Percentiles rank a stretch among this genome's conserved stretches.
Evolutionary conservation across 2,888 invertebrate genomes (phyloP).

Genomic region (Agrotis exclamationis): DNA sequence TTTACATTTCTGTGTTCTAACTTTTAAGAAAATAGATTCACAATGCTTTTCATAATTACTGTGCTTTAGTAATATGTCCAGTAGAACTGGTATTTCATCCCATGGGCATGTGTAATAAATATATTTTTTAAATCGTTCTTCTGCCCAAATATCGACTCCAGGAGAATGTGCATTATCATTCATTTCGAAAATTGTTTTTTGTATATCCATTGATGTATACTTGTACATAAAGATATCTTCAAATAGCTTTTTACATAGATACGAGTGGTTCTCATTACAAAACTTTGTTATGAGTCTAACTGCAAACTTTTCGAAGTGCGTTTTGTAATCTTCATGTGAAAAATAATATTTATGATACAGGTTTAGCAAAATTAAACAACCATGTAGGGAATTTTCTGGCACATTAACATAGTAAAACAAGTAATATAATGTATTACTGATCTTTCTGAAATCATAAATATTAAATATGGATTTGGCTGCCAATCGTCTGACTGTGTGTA

Average conservation of each 20-base stretch:
- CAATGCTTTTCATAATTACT: conserved; percentile 77
- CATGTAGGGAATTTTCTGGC: conserved; percentile 84
- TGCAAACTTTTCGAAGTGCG: conserved; percentile 64
- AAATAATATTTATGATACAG: conserved; percentile 73
- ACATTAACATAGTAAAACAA: conserved; percentile 63
- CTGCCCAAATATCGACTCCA: conserved; percentile 79
- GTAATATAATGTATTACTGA: conserved; percentile 61
- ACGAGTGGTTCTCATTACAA: conserved; percentile 71
- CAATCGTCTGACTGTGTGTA: conserved; percentile 84
- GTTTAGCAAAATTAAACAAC: conserved; percentile 76
- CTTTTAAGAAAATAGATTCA: conserved; percentile 72
- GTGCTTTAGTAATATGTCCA: conserved; percentile 70
- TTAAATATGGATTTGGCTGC: conserved; percentile 85
- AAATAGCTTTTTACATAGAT: conserved; percentile 75
- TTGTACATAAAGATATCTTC: conserved; percentile 67
- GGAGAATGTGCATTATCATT: conserved; percentile 68
- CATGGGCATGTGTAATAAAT: conserved; percentile 71
- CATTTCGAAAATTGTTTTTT: conserved; percentile 70
- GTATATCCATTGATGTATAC: conserved; percentile 61
- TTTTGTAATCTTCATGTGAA: conserved; percentile 37
- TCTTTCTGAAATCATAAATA: conserved; percentile 76
- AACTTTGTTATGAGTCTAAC: conserved; percentile 66
- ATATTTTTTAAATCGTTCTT: conserved; percentile 70
- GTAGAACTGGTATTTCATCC: conserved; percentile 70
- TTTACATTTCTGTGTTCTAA: conserved; percentile 64